phyloP scores from a whole-genome alignment of 2,888 invertebrate species.

The Scrobipalpa atriplicella region DNA sequence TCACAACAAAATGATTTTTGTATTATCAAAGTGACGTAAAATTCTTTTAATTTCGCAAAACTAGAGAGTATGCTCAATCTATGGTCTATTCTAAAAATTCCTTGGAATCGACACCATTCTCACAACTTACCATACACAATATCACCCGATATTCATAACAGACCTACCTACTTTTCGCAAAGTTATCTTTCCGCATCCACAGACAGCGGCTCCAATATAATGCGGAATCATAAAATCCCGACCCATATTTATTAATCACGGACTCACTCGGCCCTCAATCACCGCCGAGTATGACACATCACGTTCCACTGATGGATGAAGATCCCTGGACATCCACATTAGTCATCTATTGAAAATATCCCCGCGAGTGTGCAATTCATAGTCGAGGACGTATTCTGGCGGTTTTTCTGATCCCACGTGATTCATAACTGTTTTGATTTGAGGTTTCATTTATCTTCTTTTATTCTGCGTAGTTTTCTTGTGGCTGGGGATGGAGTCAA shows the following conservation, averaged over 20 bases:
- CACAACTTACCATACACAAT: too few species aligned
- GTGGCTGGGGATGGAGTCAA: neutral
- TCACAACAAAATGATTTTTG: too few species aligned
- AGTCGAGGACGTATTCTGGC: slow-evolving; percentile 19
- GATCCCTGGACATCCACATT: slow-evolving; percentile 61
- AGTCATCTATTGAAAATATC: slow-evolving; percentile 47
- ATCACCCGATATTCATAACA: too few species aligned
- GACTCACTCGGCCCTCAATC: slow-evolving; percentile 51
- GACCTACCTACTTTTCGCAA: neutral
- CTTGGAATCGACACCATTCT: too few species aligned
- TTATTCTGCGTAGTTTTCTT: neutral
- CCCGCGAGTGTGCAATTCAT: slow-evolving; percentile 9
- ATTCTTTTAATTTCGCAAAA: too few species aligned
- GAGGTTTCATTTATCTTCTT: neutral
- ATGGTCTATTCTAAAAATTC: too few species aligned
- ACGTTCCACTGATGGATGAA: slow-evolving; percentile 63
- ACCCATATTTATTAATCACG: slow-evolving; percentile 43
- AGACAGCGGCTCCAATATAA: neutral
- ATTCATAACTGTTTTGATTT: neutral
- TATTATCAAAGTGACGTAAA: too few species aligned
- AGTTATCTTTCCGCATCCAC: neutral
- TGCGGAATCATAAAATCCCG: neutral
- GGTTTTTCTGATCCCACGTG: neutral
- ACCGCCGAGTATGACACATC: slow-evolving; percentile 59
- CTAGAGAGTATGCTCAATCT: too few species aligned